Percentiles rank a stretch among this genome's conserved stretches.
These are phyloP conservation scores for Microctonus aethiopoides DNA, from an alignment of 2,888 invertebrate genomes.

Conservation along the genomic window DNA sequence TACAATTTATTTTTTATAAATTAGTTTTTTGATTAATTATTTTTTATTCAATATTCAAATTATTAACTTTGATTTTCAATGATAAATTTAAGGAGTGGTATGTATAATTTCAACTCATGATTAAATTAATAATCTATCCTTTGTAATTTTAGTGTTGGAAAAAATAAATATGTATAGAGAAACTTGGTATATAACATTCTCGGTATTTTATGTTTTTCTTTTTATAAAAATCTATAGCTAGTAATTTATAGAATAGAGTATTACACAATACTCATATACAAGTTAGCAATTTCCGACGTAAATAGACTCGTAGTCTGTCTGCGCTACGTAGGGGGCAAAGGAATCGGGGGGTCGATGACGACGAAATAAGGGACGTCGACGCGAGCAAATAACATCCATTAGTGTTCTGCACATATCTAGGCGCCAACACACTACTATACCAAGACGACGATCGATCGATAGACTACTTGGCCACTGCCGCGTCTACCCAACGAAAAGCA, in stretches of 20 bases:
- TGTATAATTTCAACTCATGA: no score
- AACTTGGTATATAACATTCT: no score
- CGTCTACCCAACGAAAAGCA: neutral
- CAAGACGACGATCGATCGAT: slow-evolving; percentile 18
- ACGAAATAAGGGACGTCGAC: neutral
- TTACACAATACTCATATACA: neutral
- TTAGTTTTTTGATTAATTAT: no score
- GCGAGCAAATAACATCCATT: slow-evolving; percentile 31
- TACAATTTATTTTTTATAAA: no score
- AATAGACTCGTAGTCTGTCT: slow-evolving; percentile 14
- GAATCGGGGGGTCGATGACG: neutral
- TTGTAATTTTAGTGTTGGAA: no score
- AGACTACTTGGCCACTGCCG: slow-evolving; percentile 12
- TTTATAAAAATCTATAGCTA: neutral
- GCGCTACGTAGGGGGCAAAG: neutral
- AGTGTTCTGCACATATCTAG: slow-evolving; percentile 7
- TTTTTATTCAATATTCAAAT: no score
- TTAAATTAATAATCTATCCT: no score
- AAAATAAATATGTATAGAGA: no score
- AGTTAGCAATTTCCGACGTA: slow-evolving; percentile 11
- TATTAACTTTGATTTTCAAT: no score
- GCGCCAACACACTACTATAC: slow-evolving; percentile 10
- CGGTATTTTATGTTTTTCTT: neutral
- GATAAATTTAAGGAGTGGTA: no score
- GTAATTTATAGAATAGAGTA: slow-evolving; percentile 20